A percentile compares a stretch with the other conserved stretches of the same genome.
Evolutionary conservation across 2,113 vertebrate genomes (phyloP).

Genomic region (Patagioenas fasciata): DNA sequence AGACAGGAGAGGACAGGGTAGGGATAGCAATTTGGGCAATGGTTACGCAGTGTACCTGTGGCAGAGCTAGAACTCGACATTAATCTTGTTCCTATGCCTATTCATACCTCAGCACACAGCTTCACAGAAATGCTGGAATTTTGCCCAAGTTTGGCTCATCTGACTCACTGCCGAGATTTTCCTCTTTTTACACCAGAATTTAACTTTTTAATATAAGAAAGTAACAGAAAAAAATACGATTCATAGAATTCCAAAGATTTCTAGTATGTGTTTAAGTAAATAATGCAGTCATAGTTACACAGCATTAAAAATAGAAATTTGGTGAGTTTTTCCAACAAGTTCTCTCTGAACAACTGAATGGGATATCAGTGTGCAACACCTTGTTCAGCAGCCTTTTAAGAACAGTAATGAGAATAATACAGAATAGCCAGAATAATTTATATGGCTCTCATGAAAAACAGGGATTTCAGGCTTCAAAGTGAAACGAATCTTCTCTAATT

Average conservation of each 20-base stretch:
- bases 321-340: not conserved
- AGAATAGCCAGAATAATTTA: not conserved
- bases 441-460: not conserved
- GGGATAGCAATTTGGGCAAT: not conserved
- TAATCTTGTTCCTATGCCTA: not conserved
- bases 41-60: not conserved
- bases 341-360: not conserved
- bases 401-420: not conserved
- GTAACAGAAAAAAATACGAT: not conserved
- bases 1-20: not conserved
- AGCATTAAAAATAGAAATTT: not conserved
- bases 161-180: not conserved
- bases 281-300: not conserved
- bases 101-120: not conserved
- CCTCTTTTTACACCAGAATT: not conserved
- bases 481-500: not conserved
- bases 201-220: not conserved
- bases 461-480: not conserved
- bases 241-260: not conserved
- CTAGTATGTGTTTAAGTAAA: not conserved
- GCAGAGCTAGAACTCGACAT: not conserved
- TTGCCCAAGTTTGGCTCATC: not conserved
- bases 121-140: not conserved
- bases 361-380: not conserved
- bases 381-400: not conserved